These are phyloP conservation scores for Misgurnus anguillicaudatus DNA, from an alignment of 2,113 vertebrate species.

Conservation along the genomic window DNA sequence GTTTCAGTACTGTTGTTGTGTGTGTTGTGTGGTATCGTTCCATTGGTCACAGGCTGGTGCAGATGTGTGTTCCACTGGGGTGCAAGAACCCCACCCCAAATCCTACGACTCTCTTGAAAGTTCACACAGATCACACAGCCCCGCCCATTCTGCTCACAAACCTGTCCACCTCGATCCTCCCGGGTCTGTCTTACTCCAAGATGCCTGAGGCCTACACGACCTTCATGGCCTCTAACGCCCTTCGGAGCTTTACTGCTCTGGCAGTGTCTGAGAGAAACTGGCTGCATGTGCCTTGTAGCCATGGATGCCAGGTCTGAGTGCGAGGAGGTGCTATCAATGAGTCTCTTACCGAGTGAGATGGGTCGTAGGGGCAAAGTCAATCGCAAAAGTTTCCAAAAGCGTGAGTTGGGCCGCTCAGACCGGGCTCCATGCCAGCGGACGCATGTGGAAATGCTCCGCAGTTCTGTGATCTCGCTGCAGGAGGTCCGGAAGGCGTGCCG, in stretches of 20 bases:
- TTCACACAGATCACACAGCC: conserved; percentile 36
- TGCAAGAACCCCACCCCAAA: conserved; percentile 28
- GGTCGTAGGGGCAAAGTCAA: conserved; percentile 84
- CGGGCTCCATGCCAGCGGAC: conserved; percentile 83
- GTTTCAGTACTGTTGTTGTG: neutral
- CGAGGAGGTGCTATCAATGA: conserved; percentile 91
- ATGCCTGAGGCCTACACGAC: neutral
- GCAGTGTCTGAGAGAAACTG: conserved; percentile 61
- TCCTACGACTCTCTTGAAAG: conserved; percentile 38
- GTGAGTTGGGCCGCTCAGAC: conserved; percentile 76
- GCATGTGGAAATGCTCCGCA: conserved; percentile 74
- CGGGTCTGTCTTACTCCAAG: neutral
- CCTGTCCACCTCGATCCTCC: neutral
- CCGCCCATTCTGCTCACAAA: neutral
- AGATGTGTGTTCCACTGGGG: conserved; percentile 47
- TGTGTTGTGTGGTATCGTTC: conserved; percentile 6
- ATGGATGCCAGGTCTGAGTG: conserved; percentile 85
- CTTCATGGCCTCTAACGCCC: neutral
- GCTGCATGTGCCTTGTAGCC: conserved; percentile 63
- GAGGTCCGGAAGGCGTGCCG: conserved; percentile 71
- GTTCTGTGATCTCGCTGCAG: conserved; percentile 77
- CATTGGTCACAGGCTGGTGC: conserved; percentile 41
- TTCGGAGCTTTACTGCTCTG: neutral
- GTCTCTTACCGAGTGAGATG: conserved; percentile 73
- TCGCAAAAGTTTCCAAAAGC: conserved; percentile 87